Evolutionary conservation across 1,140 invertebrate species (phyloP).

Genomic region (Atta texana): DNA sequence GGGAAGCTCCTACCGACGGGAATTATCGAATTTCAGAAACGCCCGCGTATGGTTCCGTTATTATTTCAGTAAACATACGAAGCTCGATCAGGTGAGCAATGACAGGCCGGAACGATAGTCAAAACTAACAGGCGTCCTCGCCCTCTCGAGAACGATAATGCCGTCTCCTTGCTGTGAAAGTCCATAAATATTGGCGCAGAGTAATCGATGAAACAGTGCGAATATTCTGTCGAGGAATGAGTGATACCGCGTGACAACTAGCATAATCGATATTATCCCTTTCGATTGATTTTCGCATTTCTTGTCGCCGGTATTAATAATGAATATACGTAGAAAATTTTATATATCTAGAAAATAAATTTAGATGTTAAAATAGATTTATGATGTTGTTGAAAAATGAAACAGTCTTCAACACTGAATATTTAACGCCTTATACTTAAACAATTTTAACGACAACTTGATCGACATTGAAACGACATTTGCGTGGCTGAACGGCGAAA

Average conservation of each 20-base stretch:
- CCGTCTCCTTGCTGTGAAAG: slow-evolving; percentile 6
- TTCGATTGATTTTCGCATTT: neutral
- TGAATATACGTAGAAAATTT: neutral
- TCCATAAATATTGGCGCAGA: slow-evolving; percentile 63
- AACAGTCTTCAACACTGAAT: neutral
- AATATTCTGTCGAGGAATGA: slow-evolving; percentile 33
- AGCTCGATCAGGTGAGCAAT: slow-evolving; percentile 59
- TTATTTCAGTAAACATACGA: slow-evolving; percentile 74
- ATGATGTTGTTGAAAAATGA: neutral
- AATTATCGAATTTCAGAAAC: slow-evolving; percentile 75
- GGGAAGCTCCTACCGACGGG: slow-evolving; percentile 54
- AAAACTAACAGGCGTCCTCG: slow-evolving; percentile 50
- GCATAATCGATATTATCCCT: neutral
- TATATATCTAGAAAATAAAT: neutral
- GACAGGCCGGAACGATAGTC: slow-evolving; percentile 43
- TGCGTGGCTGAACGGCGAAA: slow-evolving; percentile 39
- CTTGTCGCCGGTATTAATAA: neutral
- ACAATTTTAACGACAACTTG: slow-evolving; percentile 45
- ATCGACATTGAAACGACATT: slow-evolving; percentile 37
- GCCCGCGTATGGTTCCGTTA: slow-evolving; percentile 55
- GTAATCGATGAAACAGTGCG: slow-evolving; percentile 38
- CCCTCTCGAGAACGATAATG: slow-evolving; percentile 21
- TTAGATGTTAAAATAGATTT: too few species aligned
- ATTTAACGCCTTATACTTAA: neutral
- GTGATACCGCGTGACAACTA: slow-evolving; percentile 1